Evolutionary conservation across 2,888 invertebrate genomes (phyloP).

Genomic region (Labia minor): DNA sequence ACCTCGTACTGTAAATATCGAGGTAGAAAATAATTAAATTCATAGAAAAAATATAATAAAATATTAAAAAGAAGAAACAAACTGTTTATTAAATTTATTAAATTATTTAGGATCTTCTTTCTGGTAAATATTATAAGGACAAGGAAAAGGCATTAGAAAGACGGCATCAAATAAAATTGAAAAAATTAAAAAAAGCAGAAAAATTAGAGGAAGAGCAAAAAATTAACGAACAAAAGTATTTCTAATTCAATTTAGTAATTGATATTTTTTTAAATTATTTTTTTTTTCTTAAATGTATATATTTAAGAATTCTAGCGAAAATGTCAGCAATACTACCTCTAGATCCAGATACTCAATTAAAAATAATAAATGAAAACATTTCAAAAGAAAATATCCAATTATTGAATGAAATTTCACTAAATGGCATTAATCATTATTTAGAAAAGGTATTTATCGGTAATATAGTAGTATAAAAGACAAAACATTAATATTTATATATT

Average conservation of each 20-base stretch:
- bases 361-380: constrained; percentile 40
- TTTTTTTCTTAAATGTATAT: constrained; percentile 23
- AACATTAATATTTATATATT: no score
- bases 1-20: constrained; percentile 20
- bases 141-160: neutral
- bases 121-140: neutral
- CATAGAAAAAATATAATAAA: neutral
- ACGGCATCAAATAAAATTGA: constrained; percentile 39
- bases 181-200: constrained; percentile 33
- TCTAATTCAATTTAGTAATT: neutral
- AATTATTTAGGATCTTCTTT: constrained; percentile 18
- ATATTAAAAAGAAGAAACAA: no score
- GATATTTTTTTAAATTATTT: neutral
- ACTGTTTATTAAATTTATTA: neutral
- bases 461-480: no score
- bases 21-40: constrained; percentile 17
- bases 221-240: constrained; percentile 17
- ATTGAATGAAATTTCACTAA: constrained; percentile 42
- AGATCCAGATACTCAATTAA: constrained; percentile 53
- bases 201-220: constrained; percentile 35
- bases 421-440: constrained; percentile 48
- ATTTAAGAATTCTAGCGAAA: constrained; percentile 41
- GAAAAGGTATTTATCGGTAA: constrained; percentile 41
- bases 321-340: constrained; percentile 49
- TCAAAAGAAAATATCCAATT: constrained; percentile 42